Evolutionary conservation across 2,888 invertebrate genomes (phyloP).

Genomic region (Euplexia lucipara): DNA sequence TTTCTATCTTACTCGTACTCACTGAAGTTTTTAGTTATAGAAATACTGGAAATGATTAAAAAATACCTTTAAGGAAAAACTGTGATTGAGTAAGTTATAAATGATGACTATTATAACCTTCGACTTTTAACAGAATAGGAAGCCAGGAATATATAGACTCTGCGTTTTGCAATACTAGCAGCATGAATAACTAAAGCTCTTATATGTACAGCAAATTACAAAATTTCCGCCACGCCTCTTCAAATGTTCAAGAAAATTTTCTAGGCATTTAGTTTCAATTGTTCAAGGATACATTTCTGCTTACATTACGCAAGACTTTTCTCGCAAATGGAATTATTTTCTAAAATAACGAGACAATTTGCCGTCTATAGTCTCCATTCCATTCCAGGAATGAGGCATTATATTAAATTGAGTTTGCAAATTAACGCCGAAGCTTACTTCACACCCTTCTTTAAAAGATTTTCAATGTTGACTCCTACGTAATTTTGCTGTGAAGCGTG

Average conservation of each 20-base stretch:
- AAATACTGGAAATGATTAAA: too few relatives aligned
- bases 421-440: constrained; percentile 61
- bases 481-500: constrained; percentile 57
- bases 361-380: constrained; percentile 15
- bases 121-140: too few relatives aligned
- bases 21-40: too few relatives aligned
- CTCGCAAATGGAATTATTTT: constrained; percentile 38
- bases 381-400: constrained; percentile 9
- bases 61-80: too few relatives aligned
- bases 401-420: constrained; percentile 58
- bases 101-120: too few relatives aligned
- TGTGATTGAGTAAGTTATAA: too few relatives aligned
- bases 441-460: constrained; percentile 57
- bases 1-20: too few relatives aligned
- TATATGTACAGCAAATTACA: not conserved
- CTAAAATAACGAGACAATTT: constrained; percentile 31
- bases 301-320: constrained; percentile 13
- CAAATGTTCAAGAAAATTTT: constrained; percentile 12
- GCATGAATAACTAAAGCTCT: not conserved
- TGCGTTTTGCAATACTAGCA: not conserved
- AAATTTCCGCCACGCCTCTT: not conserved
- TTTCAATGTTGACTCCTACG: constrained; percentile 59
- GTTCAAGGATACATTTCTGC: constrained; percentile 9
- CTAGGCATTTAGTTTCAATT: constrained; percentile 18
- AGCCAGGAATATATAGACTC: too few relatives aligned